Evolutionary conservation across 2,888 invertebrate species (phyloP).

Genomic region (Coelopa pilipes): DNA sequence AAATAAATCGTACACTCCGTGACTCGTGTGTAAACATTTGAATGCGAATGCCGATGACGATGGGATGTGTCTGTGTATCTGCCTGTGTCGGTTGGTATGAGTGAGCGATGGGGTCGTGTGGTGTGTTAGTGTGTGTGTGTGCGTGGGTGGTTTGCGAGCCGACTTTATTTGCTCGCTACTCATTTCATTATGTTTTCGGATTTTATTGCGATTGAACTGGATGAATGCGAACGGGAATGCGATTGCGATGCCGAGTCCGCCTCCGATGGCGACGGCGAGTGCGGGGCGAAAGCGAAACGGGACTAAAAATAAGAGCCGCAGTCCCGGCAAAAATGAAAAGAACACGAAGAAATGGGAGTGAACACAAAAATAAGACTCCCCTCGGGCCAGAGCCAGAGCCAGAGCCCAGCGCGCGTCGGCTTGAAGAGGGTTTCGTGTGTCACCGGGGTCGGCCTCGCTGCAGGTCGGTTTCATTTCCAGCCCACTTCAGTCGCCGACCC

Average conservation of each 20-base stretch:
- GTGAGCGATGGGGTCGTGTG: too few species aligned
- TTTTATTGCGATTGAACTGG: constrained; percentile 23
- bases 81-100: background rate
- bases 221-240: too few species aligned
- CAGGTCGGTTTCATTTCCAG: constrained; percentile 2
- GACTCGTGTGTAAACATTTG: constrained; percentile 1
- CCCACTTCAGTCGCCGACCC: too few species aligned
- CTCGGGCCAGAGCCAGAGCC: background rate
- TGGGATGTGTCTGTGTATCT: background rate
- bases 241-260: background rate
- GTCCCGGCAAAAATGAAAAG: background rate
- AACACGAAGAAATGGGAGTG: background rate
- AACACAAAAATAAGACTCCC: constrained; percentile 1
- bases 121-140: background rate
- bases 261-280: background rate
- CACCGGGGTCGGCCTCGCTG: constrained; percentile 9
- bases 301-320: background rate
- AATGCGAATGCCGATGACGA: too few species aligned
- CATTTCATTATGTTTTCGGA: constrained; percentile 26
- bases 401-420: background rate
- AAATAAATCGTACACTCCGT: constrained; percentile 17
- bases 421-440: constrained; percentile 47
- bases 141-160: background rate
- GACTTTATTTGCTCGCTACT: constrained; percentile 23
- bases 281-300: background rate